Percentiles rank a stretch among this genome's conserved stretches.
Conservation (phyloP, 2,888 invertebrate species). For the Agrotis segetum region DNA sequence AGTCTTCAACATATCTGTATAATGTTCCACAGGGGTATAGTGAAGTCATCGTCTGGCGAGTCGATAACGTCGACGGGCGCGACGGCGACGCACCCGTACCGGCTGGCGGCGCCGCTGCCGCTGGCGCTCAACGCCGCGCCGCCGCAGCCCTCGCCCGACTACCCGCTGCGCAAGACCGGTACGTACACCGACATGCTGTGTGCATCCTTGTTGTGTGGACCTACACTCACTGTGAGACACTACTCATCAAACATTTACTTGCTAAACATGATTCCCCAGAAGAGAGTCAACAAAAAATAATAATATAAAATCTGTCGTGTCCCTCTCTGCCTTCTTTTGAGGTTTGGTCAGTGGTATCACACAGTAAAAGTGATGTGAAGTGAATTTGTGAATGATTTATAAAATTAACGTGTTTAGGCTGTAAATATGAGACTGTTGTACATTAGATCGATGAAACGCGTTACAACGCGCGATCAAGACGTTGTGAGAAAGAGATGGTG, state of each 20-base stretch:
- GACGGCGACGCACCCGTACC: constrained; percentile 93
- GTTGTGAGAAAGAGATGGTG: constrained; percentile 8
- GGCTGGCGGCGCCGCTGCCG: constrained; percentile 92
- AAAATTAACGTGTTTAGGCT: not conserved
- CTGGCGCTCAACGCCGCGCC: constrained; percentile 79
- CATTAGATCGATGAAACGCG: constrained; percentile 18
- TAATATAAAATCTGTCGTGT: not conserved
- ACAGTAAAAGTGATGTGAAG: constrained; percentile 6
- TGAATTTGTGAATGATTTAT: constrained; percentile 23
- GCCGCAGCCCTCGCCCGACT: constrained; percentile 92
- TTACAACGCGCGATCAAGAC: constrained; percentile 2
- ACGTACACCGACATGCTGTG: constrained; percentile 68
- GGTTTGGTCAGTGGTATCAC: not conserved
- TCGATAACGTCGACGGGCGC: constrained; percentile 91
- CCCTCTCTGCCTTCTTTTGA: not conserved
- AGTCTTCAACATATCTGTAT: no score
- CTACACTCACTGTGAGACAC: not conserved
- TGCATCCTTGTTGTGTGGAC: constrained; percentile 57
- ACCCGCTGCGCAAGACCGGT: constrained; percentile 99
- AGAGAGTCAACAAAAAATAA: not conserved
- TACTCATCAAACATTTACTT: not conserved
- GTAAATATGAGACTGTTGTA: constrained; percentile 9
- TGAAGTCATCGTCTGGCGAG: constrained; percentile 92
- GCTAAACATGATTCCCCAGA: no score
- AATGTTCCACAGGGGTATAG: constrained; percentile 89